These are phyloP conservation scores for Scrobipalpa atriplicella DNA, from an alignment of 2,888 invertebrate species.

Conservation along the genomic window DNA sequence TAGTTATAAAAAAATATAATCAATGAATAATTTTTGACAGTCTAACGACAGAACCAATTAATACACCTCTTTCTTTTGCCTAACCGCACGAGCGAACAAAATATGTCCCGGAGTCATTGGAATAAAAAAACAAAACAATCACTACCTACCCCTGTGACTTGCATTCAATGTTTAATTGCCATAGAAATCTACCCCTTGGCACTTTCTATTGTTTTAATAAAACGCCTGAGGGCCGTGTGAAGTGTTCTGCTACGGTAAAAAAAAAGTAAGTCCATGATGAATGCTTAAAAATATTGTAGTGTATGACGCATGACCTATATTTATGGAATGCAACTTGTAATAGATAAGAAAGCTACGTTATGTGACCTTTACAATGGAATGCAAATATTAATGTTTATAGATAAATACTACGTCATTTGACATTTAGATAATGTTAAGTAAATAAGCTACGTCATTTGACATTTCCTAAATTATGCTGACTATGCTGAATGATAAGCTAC, in stretches of 20 bases:
- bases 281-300: not conserved
- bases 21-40: no score
- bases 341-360: no score
- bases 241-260: not conserved
- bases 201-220: constrained; percentile 1
- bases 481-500: no score
- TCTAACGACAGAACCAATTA: not conserved
- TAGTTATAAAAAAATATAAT: no score
- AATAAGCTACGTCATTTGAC: no score
- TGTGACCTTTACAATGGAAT: no score
- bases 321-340: no score
- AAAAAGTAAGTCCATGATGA: not conserved
- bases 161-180: not conserved
- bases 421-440: no score
- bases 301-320: no score
- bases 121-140: constrained; percentile 6
- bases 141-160: constrained; percentile 2
- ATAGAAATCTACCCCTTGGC: constrained; percentile 9
- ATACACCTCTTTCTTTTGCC: constrained; percentile 1
- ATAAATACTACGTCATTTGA: no score
- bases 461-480: no score
- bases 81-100: constrained; percentile 7
- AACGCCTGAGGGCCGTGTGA: constrained; percentile 7
- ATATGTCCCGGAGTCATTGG: constrained; percentile 3
- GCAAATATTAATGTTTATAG: no score